phyloP scores from a whole-genome alignment of 2,888 invertebrate genomes.

The Molanna angustata region DNA sequence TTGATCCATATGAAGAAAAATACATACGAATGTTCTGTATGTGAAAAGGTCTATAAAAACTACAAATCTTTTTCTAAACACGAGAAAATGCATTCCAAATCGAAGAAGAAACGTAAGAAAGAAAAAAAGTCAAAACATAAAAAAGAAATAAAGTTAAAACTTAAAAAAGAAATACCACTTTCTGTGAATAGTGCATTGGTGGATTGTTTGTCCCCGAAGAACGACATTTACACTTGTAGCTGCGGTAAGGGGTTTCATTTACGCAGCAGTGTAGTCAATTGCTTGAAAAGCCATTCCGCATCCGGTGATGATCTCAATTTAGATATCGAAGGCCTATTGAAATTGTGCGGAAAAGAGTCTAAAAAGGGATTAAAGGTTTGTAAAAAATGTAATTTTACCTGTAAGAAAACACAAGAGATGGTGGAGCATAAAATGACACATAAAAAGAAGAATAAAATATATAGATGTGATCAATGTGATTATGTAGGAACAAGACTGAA shows the following conservation, averaged over 20 bases:
- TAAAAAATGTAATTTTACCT: conserved; percentile 11
- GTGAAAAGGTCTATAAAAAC: conserved; percentile 13
- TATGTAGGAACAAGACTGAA: conserved; percentile 9
- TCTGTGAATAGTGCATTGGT: background rate
- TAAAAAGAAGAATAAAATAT: conserved; percentile 4
- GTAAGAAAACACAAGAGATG: background rate
- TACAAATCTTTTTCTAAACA: conserved; percentile 8
- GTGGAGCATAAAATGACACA: conserved; percentile 8
- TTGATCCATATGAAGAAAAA: background rate
- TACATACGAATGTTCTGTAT: conserved; percentile 7
- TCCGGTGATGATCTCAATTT: conserved; percentile 5
- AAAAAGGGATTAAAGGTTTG: background rate
- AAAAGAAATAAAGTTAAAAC: background rate
- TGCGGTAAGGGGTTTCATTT: conserved; percentile 15
- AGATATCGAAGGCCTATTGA: conserved; percentile 11
- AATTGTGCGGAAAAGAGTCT: background rate
- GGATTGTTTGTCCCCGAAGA: conserved; percentile 9
- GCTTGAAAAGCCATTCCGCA: conserved; percentile 10
- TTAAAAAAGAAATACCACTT: background rate
- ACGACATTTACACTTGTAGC: conserved; percentile 10
- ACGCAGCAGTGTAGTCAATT: conserved; percentile 9
- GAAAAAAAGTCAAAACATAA: background rate
- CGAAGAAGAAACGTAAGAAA: background rate
- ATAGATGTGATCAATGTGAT: conserved; percentile 20
- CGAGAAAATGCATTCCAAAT: background rate